A percentile compares a stretch with the other conserved stretches of the same genome.
Conservation (phyloP, 2,888 invertebrate species). For the Pardosa pseudoannulata region DNA sequence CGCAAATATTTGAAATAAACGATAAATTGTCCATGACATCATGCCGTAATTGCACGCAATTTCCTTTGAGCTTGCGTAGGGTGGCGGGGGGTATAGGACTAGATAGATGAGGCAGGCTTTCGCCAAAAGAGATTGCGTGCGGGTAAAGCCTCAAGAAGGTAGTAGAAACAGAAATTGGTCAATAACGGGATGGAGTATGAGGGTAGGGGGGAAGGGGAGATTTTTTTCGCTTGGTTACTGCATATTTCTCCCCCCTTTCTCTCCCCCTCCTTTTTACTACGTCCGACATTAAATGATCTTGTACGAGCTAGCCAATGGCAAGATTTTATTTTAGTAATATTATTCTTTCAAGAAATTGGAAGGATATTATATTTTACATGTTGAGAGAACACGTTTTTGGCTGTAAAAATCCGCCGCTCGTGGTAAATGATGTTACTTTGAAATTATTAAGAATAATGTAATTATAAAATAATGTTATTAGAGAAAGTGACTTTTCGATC, state of each 20-base stretch:
- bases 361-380: not conserved
- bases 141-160: slow-evolving; percentile 48
- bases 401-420: no score
- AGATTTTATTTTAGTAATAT: slow-evolving; percentile 7
- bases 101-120: slow-evolving; percentile 70
- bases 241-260: not conserved
- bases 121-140: slow-evolving; percentile 65
- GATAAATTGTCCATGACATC: slow-evolving; percentile 73
- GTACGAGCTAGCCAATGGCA: not conserved
- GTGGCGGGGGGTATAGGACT: slow-evolving; percentile 27
- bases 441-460: no score
- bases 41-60: slow-evolving; percentile 73
- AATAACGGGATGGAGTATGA: slow-evolving; percentile 68
- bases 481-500: no score
- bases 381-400: not conserved
- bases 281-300: slow-evolving; percentile 45
- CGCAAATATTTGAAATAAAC: slow-evolving; percentile 73
- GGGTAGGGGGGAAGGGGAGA: no score
- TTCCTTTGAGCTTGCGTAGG: slow-evolving; percentile 43
- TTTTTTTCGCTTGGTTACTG: slow-evolving; percentile 21
- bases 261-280: not conserved
- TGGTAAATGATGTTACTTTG: no score
- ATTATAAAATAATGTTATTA: no score
- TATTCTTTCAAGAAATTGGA: not conserved
- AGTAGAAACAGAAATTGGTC: slow-evolving; percentile 70